Evolutionary conservation across 1,140 invertebrate genomes (phyloP), one percentile per base, ranked within the genome.

Genomic region (Sycophila sp.): DNA sequence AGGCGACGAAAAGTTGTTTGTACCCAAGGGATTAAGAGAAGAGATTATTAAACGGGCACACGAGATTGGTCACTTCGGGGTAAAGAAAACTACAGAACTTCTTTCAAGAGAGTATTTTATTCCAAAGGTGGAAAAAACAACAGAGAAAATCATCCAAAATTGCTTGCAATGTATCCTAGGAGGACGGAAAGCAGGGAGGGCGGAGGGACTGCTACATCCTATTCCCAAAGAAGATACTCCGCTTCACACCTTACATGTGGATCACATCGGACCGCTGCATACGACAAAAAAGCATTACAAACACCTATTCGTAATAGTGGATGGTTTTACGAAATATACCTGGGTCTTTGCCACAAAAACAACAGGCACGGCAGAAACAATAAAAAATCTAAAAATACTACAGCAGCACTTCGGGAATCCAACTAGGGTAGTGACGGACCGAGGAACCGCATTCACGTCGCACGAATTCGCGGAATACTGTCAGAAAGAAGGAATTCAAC

Each of bases 401-500:
- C n/a, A n/a, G n/a, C n/a, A n/a, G n/a, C n/a, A n/a, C n/a, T n/a
- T n/a, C n/a, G n/a, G n/a, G n/a, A n/a, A n/a, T n/a, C n/a, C n/a
- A n/a, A n/a, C n/a, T n/a, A n/a, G 34, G 34, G 11, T 36, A 5
- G 34, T 36, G 34, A 36, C 34, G 11, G 34, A 36, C 34, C 5
- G 34, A 51, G 80, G 81, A 8, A 70, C 68, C 2, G 73, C 74
- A 0, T 83, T 79, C 66, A 80, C 73, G 2, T 69, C 68, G 0
- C 69, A 63, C 2, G 69, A 59, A 17, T 83, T 82, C 58, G n/a
- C n/a, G n/a, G n/a, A n/a, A n/a, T n/a, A n/a, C n/a, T n/a, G n/a
- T n/a, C 22, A 64, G 10, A 34, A 73, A 8, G 77, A 84, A 73
- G 70, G 74, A 26, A 83, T 86, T 28, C 32, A 73, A 7, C 81